Conservation (phyloP, 2,797 vertebrate species). For the Lophius americanus region DNA sequence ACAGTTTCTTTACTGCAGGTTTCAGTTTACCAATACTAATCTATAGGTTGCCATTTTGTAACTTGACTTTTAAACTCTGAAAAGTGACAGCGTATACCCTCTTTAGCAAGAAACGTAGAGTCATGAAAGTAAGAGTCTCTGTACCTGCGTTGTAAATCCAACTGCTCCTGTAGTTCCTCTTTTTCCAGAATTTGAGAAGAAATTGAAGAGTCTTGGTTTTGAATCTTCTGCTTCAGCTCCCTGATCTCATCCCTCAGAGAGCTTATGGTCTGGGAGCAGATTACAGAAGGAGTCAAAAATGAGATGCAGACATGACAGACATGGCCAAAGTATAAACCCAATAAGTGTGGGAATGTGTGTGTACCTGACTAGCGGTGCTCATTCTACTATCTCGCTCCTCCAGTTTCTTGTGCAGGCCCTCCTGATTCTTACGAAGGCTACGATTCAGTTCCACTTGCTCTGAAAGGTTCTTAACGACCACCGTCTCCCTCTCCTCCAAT, state of each 20-base stretch:
- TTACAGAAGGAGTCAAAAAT: slow-evolving; percentile 4
- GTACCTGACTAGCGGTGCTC: slow-evolving; percentile 85
- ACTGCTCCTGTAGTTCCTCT: slow-evolving; percentile 84
- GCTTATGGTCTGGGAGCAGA: slow-evolving; percentile 62
- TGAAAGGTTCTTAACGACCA: slow-evolving; percentile 78
- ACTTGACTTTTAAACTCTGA: no score
- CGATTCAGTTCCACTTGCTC: slow-evolving; percentile 85
- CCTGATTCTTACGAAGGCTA: slow-evolving; percentile 82
- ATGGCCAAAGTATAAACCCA: slow-evolving; percentile 1
- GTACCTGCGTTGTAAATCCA: slow-evolving; percentile 88
- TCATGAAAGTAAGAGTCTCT: background rate
- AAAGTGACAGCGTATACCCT: no score
- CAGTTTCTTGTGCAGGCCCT: slow-evolving; percentile 83
- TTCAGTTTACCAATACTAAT: no score
- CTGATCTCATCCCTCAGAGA: slow-evolving; percentile 80
- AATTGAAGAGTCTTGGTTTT: slow-evolving; percentile 75
- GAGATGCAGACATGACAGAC: background rate
- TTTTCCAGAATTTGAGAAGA: slow-evolving; percentile 74
- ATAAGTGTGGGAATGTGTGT: background rate
- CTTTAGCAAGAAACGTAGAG: slow-evolving; percentile 9
- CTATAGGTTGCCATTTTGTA: no score
- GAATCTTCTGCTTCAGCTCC: slow-evolving; percentile 78
- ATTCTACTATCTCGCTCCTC: slow-evolving; percentile 87
- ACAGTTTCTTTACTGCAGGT: no score
- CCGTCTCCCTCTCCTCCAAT: slow-evolving; percentile 86